These are phyloP conservation scores for Ctenopoma multispine DNA, from an alignment of 2,797 vertebrate genomes.

Conservation along the genomic window DNA sequence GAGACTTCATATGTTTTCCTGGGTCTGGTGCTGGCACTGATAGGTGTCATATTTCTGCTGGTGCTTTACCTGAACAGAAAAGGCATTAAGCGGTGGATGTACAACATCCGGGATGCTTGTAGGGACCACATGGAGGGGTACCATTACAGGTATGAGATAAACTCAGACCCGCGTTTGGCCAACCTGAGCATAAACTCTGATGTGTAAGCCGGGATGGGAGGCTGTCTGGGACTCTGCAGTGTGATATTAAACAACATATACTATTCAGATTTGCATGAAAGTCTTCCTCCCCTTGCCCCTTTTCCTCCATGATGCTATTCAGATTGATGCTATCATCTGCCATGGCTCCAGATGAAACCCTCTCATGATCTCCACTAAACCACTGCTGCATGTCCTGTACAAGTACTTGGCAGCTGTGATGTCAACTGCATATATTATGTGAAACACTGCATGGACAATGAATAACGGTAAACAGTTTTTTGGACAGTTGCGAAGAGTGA, in stretches of 20 bases:
- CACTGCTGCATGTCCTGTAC: conserved; percentile 70
- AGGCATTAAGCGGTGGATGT: conserved; percentile 98
- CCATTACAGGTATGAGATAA: conserved; percentile 98
- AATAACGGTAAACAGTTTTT: conserved; percentile 57
- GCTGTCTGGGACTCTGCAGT: conserved; percentile 42
- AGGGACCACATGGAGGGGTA: conserved; percentile 99
- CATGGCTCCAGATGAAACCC: conserved; percentile 42
- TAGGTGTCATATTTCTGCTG: conserved; percentile 96
- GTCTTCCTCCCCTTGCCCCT: conserved; percentile 74
- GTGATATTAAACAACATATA: conserved; percentile 51
- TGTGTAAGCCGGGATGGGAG: conserved; percentile 82
- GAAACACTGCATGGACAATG: conserved; percentile 79
- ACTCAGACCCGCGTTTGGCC: conserved; percentile 93
- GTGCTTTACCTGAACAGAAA: conserved; percentile 98
- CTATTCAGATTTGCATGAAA: conserved; percentile 88
- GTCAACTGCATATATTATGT: conserved; percentile 68
- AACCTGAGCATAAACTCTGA: conserved; percentile 96
- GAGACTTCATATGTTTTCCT: conserved; percentile 98
- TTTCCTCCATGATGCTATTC: conserved; percentile 28
- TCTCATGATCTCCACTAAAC: conserved; percentile 41
- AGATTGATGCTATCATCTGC: conserved; percentile 44
- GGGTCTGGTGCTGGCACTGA: conserved; percentile 95
- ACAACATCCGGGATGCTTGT: conserved; percentile 97
- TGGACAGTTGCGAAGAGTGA: conserved; percentile 34
- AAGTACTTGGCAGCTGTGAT: conserved; percentile 64